Conservation (phyloP, 1,140 invertebrate species). For the Eumeta japonica region DNA sequence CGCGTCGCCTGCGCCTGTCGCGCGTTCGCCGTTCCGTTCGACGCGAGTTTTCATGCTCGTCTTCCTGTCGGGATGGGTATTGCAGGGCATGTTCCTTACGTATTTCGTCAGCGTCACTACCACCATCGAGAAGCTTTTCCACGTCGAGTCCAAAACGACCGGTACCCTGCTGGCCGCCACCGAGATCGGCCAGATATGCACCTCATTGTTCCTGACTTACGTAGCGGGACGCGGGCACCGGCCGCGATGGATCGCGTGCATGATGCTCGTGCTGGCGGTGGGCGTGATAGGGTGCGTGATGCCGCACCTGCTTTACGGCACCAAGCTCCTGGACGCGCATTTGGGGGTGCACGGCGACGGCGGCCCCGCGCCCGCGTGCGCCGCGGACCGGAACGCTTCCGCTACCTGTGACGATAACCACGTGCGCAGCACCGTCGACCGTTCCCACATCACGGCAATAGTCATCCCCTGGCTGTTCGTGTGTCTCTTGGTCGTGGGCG, state of each 20-base stretch:
- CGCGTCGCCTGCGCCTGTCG: conserved; percentile 13
- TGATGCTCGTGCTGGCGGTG: conserved; percentile 86
- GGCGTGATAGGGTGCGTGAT: conserved; percentile 85
- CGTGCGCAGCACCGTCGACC: conserved; percentile 53
- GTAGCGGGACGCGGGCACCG: conserved; percentile 91
- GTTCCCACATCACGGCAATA: conserved; percentile 74
- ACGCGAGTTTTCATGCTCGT: conserved; percentile 85
- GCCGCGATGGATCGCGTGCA: conserved; percentile 94
- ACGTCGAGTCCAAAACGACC: conserved; percentile 92
- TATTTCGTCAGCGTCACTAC: conserved; percentile 97
- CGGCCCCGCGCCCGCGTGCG: conserved; percentile 31
- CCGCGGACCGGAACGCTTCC: conserved; percentile 21
- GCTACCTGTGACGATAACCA: conserved; percentile 33
- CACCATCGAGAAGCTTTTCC: conserved; percentile 94
- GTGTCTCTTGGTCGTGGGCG: conserved; percentile 84
- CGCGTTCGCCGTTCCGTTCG: conserved; percentile 68
- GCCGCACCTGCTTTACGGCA: conserved; percentile 79
- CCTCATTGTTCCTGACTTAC: conserved; percentile 86
- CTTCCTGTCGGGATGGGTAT: conserved; percentile 85
- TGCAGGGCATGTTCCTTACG: conserved; percentile 92
- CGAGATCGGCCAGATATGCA: conserved; percentile 91
- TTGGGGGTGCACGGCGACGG: conserved; percentile 58
- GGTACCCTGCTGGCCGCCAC: conserved; percentile 91
- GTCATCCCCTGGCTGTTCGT: conserved; percentile 85
- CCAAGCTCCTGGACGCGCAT: conserved; percentile 67